These are phyloP conservation scores for Lucilia cuprina DNA, from an alignment of 1,140 invertebrate species.

Conservation along the genomic window DNA sequence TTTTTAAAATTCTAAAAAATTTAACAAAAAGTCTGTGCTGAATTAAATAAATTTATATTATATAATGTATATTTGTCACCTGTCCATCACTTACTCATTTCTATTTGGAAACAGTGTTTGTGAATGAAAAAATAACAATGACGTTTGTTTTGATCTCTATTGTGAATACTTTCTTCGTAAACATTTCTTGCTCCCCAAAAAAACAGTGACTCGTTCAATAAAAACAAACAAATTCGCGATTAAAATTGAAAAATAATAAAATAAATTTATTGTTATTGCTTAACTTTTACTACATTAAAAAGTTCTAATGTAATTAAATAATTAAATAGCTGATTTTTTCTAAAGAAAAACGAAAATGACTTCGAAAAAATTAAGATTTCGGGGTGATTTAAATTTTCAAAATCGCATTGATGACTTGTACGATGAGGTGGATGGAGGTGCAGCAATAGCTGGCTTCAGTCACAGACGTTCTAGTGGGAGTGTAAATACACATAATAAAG, in stretches of 20 bases:
- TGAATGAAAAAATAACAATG: not conserved
- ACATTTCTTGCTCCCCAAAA: not conserved
- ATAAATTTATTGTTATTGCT: not conserved
- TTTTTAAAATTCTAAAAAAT: too few species aligned
- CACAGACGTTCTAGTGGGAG: conserved; percentile 44
- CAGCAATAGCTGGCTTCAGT: not conserved
- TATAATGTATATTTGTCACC: not conserved
- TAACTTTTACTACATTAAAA: not conserved
- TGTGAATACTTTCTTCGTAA: conserved; percentile 6
- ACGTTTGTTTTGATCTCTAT: not conserved
- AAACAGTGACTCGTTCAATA: conserved; percentile 2
- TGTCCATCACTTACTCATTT: not conserved
- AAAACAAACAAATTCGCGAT: not conserved
- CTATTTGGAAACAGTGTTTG: not conserved
- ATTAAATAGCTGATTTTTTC: not conserved
- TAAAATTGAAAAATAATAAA: not conserved
- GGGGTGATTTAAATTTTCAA: conserved; percentile 54
- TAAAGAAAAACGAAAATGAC: conserved; percentile 24
- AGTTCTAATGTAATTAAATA: not conserved
- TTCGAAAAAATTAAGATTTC: conserved; percentile 61
- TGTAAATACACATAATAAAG: conserved; percentile 44
- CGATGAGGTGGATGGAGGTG: conserved; percentile 39
- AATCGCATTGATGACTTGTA: conserved; percentile 61
- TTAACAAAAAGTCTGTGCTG: too few species aligned
- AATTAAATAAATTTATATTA: not conserved